phyloP scores from a whole-genome alignment of 1,140 invertebrate genomes.

The Pinna nobilis region DNA sequence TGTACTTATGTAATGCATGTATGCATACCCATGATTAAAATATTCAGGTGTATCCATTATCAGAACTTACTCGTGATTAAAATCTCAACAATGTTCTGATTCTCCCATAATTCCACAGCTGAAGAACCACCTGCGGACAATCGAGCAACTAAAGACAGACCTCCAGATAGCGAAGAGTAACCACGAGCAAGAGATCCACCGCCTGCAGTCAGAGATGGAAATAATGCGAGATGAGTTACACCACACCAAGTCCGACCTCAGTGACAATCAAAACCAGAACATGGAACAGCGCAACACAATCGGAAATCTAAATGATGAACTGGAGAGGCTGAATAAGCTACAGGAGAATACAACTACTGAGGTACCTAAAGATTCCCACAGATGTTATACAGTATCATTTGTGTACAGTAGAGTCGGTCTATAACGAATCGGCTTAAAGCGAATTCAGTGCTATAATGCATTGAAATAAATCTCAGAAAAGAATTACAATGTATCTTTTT shows the following conservation, averaged over 20 bases:
- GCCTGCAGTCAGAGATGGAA: slow-evolving; percentile 65
- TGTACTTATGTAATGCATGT: too few species aligned
- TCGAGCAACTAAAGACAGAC: slow-evolving; percentile 71
- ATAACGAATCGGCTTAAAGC: too few species aligned
- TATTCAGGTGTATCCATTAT: too few species aligned
- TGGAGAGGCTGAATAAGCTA: slow-evolving; percentile 57
- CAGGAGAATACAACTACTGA: slow-evolving; percentile 61
- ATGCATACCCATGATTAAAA: too few species aligned
- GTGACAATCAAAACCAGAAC: slow-evolving; percentile 52
- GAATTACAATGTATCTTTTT: too few species aligned
- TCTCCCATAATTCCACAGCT: too few species aligned
- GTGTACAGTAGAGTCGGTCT: too few species aligned
- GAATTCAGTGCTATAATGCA: too few species aligned
- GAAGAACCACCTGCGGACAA: slow-evolving; percentile 67
- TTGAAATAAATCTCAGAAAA: too few species aligned
- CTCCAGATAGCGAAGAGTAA: slow-evolving; percentile 57
- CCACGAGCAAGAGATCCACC: slow-evolving; percentile 64
- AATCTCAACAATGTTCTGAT: too few species aligned
- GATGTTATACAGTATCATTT: too few species aligned
- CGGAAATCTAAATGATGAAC: slow-evolving; percentile 59
- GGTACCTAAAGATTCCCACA: slow-evolving; percentile 44
- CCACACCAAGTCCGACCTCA: slow-evolving; percentile 51
- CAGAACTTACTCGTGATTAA: too few species aligned
- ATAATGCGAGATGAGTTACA: slow-evolving; percentile 55
- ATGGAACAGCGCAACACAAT: slow-evolving; percentile 59